phyloP scores from a whole-genome alignment of 2,888 invertebrate species.

The Encarsia formosa region DNA sequence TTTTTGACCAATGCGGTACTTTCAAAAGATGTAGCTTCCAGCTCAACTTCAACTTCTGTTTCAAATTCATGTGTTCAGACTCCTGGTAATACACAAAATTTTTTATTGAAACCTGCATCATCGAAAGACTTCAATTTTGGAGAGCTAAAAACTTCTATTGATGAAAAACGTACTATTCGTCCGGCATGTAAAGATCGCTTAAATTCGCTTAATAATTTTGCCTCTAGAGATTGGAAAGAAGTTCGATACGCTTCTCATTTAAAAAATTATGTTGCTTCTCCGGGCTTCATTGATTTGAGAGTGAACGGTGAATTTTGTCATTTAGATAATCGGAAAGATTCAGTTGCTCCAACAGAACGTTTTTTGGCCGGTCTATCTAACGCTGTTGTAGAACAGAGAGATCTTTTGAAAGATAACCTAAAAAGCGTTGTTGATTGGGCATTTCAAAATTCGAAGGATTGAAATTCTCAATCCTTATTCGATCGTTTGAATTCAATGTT shows the following conservation, averaged over 20 bases:
- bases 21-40: neutral
- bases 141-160: neutral
- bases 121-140: neutral
- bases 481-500: constrained; percentile 15
- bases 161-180: constrained; percentile 1
- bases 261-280: constrained; percentile 1
- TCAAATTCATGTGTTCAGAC: neutral
- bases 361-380: too few species aligned
- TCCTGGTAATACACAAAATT: neutral
- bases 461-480: constrained; percentile 13
- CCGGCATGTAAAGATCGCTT: neutral
- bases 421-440: constrained; percentile 23
- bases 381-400: constrained; percentile 18
- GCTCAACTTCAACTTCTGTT: neutral
- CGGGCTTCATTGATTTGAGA: constrained; percentile 16
- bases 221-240: constrained; percentile 1
- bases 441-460: constrained; percentile 5
- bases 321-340: constrained; percentile 15
- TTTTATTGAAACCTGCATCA: neutral
- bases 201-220: neutral
- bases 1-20: neutral
- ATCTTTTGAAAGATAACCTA: constrained; percentile 10
- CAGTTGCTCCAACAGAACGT: too few species aligned
- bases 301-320: constrained; percentile 36
- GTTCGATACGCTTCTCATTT: neutral